These are phyloP conservation scores for Exocentrus adspersus DNA, from an alignment of 2,888 invertebrate species.

Conservation along the genomic window DNA sequence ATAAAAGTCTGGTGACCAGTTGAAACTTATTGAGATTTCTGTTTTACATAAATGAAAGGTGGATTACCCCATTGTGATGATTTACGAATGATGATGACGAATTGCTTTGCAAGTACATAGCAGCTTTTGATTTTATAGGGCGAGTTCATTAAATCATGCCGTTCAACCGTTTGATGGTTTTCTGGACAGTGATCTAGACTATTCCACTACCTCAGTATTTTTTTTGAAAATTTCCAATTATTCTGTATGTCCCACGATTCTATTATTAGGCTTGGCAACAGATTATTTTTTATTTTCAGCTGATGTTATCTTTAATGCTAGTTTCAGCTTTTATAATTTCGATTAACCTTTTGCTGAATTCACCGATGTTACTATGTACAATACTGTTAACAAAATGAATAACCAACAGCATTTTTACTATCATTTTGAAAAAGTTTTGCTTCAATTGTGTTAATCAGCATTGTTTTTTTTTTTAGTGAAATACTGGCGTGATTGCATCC, in stretches of 20 bases:
- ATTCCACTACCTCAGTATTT: slow-evolving; percentile 47
- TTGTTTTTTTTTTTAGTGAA: slow-evolving; percentile 43
- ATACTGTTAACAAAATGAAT: too few relatives aligned
- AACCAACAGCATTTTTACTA: too few relatives aligned
- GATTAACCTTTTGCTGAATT: not conserved
- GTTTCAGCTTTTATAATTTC: not conserved
- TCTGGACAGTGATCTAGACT: slow-evolving; percentile 43
- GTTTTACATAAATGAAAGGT: too few relatives aligned
- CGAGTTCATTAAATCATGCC: slow-evolving; percentile 41
- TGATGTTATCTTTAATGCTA: not conserved
- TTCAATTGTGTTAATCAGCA: slow-evolving; percentile 2
- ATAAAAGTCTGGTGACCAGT: too few relatives aligned
- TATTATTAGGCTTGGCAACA: slow-evolving; percentile 7
- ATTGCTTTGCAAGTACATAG: slow-evolving; percentile 15
- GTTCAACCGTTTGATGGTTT: slow-evolving; percentile 30
- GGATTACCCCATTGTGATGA: slow-evolving; percentile 24
- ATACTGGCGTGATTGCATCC: slow-evolving; percentile 39
- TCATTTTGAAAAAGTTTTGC: not conserved
- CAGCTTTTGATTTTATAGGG: slow-evolving; percentile 38
- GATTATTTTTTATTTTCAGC: not conserved
- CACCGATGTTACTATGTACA: too few relatives aligned
- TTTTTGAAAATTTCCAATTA: slow-evolving; percentile 38
- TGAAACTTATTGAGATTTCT: too few relatives aligned
- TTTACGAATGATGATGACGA: slow-evolving; percentile 12
- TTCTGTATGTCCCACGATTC: slow-evolving; percentile 9